Conservation (phyloP, 2,797 vertebrate species). For the Manis javanica region DNA sequence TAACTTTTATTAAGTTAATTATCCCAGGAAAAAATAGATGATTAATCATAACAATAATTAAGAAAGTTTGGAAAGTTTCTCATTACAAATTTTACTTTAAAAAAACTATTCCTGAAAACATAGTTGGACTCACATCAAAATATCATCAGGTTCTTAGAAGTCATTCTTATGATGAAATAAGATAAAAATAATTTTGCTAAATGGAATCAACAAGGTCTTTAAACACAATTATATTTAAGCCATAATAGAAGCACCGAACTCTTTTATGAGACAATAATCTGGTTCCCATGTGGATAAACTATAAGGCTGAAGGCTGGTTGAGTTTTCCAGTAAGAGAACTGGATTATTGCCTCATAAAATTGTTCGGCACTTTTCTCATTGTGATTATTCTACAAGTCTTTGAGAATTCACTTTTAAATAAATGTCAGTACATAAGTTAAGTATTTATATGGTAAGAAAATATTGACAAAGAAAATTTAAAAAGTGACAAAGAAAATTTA, state of each 20-base stretch:
- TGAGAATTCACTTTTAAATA: constrained; percentile 74
- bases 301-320: constrained; percentile 73
- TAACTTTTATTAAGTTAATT: constrained; percentile 54
- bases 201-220: constrained; percentile 81
- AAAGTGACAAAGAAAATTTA: too few species aligned
- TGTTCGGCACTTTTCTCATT: constrained; percentile 63
- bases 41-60: constrained; percentile 14
- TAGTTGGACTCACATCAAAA: constrained; percentile 62
- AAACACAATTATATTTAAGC: constrained; percentile 82
- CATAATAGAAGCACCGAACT: constrained; percentile 72
- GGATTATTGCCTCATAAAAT: constrained; percentile 78
- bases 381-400: constrained; percentile 66
- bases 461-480: too few species aligned
- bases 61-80: background rate
- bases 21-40: background rate
- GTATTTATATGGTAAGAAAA: background rate
- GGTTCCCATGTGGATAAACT: constrained; percentile 75
- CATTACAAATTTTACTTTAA: constrained; percentile 48
- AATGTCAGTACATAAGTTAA: constrained; percentile 65
- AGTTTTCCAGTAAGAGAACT: constrained; percentile 72
- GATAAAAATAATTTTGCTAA: constrained; percentile 82
- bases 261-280: constrained; percentile 82
- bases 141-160: constrained; percentile 77
- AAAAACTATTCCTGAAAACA: constrained; percentile 43
- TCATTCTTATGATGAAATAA: constrained; percentile 76